Conservation (phyloP, 2,888 invertebrate genomes). For the Boloria selene region DNA sequence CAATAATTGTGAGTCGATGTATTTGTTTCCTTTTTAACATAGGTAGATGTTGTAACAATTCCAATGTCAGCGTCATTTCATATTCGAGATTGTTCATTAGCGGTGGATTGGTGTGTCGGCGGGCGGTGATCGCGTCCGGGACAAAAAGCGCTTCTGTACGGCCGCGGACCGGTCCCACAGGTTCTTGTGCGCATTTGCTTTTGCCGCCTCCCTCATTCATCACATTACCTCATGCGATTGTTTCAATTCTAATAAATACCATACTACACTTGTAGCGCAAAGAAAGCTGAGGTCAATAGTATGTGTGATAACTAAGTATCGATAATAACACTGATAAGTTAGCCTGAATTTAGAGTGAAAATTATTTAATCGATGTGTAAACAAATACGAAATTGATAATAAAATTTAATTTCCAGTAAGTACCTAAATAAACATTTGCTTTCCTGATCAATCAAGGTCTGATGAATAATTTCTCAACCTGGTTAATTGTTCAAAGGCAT, state of each 20-base stretch:
- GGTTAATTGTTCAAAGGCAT: too few species aligned
- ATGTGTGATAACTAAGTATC: conserved; percentile 8
- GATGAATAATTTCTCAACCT: not conserved
- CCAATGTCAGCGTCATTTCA: conserved; percentile 43
- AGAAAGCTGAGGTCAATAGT: not conserved
- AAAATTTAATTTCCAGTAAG: not conserved
- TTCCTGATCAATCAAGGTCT: not conserved
- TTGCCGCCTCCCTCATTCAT: conserved; percentile 53
- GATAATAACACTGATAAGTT: conserved; percentile 15
- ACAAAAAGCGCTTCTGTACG: conserved; percentile 57
- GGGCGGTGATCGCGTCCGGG: conserved; percentile 45
- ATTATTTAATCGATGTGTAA: not conserved
- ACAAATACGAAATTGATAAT: not conserved
- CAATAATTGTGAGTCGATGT: too few species aligned
- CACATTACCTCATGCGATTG: conserved; percentile 31
- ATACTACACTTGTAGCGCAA: not conserved
- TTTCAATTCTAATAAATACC: not conserved
- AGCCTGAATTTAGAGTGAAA: not conserved
- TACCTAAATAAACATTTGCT: not conserved
- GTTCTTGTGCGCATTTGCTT: conserved; percentile 52
- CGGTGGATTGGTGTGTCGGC: conserved; percentile 34
- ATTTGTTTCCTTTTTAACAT: too few species aligned
- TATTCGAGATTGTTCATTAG: conserved; percentile 51
- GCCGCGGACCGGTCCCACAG: conserved; percentile 64
- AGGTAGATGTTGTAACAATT: not conserved